Conservation (phyloP, 2,113 vertebrate genomes). For the Myotis yumanensis region DNA sequence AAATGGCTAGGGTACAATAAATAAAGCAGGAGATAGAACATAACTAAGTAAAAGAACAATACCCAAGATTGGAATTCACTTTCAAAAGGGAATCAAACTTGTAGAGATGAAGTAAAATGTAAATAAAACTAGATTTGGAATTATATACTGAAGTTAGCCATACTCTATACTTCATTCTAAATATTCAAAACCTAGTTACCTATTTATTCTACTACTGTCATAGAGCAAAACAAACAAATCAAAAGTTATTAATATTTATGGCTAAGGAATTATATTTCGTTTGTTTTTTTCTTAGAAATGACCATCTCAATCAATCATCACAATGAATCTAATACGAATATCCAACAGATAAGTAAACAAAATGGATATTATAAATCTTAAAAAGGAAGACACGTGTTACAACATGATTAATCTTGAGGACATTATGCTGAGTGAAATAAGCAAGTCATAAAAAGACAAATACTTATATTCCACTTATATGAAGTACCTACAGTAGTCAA, state of each 20-base stretch:
- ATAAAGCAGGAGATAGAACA: not conserved
- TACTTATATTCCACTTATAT: not conserved
- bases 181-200: not conserved
- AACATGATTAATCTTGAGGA: not conserved
- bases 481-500: not conserved
- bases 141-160: not conserved
- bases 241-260: slow-evolving; percentile 10
- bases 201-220: not conserved
- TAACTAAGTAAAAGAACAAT: not conserved
- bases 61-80: not conserved
- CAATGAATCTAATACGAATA: not conserved
- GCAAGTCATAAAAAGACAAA: not conserved
- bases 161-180: not conserved
- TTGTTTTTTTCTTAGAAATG: not conserved
- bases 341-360: not conserved
- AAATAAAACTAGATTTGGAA: slow-evolving; percentile 38
- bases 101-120: not conserved
- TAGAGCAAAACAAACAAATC: not conserved
- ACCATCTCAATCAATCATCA: not conserved
- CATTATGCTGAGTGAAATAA: not conserved
- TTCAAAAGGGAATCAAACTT: not conserved
- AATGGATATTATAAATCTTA: not conserved
- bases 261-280: not conserved
- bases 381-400: not conserved
- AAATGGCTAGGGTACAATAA: not conserved